Evolutionary conservation across 2,113 vertebrate genomes (phyloP).

Genomic region (Lagenorhynchus albirostris): DNA sequence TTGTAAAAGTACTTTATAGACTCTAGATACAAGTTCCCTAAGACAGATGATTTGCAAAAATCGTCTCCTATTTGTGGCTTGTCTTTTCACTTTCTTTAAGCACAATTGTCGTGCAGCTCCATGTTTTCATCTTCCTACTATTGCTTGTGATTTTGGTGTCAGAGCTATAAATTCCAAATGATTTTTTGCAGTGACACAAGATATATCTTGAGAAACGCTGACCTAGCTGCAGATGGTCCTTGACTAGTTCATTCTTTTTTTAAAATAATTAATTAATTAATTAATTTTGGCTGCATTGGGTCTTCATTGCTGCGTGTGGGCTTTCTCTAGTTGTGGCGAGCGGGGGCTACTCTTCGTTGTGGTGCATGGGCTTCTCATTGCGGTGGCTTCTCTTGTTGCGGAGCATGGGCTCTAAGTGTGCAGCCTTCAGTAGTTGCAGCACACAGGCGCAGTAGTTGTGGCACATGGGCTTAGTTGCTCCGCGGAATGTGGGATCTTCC

Average conservation of each 20-base stretch:
- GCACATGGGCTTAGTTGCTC: too few relatives aligned
- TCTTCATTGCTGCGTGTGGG: rapidly evolving
- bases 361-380: too few relatives aligned
- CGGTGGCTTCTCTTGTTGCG: too few relatives aligned
- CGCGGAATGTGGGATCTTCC: too few relatives aligned
- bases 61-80: neutral
- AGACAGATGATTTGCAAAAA: neutral
- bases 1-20: neutral
- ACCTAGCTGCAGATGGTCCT: neutral
- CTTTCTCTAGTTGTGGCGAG: too few relatives aligned
- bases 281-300: too few relatives aligned
- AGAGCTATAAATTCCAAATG: neutral
- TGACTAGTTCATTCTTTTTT: neutral
- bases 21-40: neutral
- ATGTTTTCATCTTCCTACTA: neutral
- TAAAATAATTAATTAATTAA: too few relatives aligned
- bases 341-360: too few relatives aligned
- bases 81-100: constrained; percentile 10
- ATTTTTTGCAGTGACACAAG: neutral
- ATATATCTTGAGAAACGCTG: neutral
- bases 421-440: too few relatives aligned
- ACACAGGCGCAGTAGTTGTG: too few relatives aligned
- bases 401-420: too few relatives aligned
- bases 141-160: neutral
- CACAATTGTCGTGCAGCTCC: neutral